These are phyloP conservation scores for Hyles lineata DNA, from an alignment of 2,888 invertebrate genomes.

Conservation along the genomic window DNA sequence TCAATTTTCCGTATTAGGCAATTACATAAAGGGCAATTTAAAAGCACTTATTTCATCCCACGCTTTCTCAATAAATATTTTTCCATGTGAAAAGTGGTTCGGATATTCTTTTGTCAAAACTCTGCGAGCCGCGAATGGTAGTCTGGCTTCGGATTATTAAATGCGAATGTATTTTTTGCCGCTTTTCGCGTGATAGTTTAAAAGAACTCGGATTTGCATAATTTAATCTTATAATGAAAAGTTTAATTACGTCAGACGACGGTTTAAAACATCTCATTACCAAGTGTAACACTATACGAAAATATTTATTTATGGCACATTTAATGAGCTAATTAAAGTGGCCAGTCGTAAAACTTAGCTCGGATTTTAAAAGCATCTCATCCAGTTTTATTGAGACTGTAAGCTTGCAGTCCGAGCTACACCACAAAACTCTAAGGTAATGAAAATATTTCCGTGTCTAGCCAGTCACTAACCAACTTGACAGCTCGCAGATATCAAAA, in stretches of 20 bases:
- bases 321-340: conserved; percentile 23
- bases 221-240: background rate
- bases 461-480: conserved; percentile 46
- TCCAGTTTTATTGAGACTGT: conserved; percentile 11
- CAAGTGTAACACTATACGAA: background rate
- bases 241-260: conserved; percentile 6
- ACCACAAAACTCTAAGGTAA: conserved; percentile 15
- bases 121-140: conserved; percentile 1
- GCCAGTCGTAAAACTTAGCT: conserved; percentile 3
- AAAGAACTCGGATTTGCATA: conserved; percentile 2
- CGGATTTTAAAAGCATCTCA: conserved; percentile 17
- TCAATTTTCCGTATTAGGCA: conserved; percentile 16
- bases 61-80: conserved; percentile 22
- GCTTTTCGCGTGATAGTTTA: background rate
- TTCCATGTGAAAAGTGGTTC: conserved; percentile 14
- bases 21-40: conserved; percentile 25
- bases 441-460: conserved; percentile 43
- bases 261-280: conserved; percentile 20
- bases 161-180: conserved; percentile 7
- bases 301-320: conserved; percentile 7
- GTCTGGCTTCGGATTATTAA: conserved; percentile 4
- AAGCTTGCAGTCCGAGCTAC: background rate
- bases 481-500: conserved; percentile 63
- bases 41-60: conserved; percentile 23
- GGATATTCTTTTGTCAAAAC: conserved; percentile 13